phyloP scores from a whole-genome alignment of 2,888 invertebrate genomes.

The Aplocera efformata region DNA sequence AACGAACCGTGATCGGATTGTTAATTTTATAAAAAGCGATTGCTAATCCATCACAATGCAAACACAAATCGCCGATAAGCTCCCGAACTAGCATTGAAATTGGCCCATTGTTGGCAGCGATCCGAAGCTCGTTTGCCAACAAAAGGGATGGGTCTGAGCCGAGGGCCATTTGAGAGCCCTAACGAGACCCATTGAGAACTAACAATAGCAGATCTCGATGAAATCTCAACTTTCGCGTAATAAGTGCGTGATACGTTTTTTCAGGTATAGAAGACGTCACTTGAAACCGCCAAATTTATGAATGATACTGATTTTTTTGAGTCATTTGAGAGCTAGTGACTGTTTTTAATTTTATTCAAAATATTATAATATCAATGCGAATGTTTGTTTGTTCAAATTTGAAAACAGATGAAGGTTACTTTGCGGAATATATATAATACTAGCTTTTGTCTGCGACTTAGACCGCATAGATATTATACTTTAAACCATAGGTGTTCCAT shows the following conservation, averaged over 20 bases:
- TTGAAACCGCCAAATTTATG: not conserved
- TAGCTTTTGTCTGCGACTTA: too few species aligned
- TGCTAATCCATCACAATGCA: constrained; percentile 15
- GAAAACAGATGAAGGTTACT: too few species aligned
- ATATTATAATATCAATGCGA: too few species aligned
- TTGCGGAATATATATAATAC: too few species aligned
- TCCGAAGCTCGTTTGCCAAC: constrained; percentile 69
- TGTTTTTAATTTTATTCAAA: too few species aligned
- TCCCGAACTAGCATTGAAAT: constrained; percentile 60
- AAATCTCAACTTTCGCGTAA: constrained; percentile 52
- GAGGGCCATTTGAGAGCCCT: constrained; percentile 62
- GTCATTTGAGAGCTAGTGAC: too few species aligned
- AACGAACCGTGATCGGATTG: not conserved
- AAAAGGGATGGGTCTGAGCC: constrained; percentile 56
- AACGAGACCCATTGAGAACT: constrained; percentile 69
- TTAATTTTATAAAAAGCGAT: not conserved
- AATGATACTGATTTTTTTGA: too few species aligned
- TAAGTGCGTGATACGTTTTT: constrained; percentile 37
- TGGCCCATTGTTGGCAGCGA: constrained; percentile 68
- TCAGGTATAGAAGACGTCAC: constrained; percentile 16
- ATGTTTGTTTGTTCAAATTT: too few species aligned
- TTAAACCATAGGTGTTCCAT: too few species aligned
- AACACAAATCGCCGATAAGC: constrained; percentile 9
- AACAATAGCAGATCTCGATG: constrained; percentile 64
- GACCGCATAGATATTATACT: too few species aligned